Base-by-base conservation (phyloP, 2,113 vertebrate species). In the Candoia aspera region DNA sequence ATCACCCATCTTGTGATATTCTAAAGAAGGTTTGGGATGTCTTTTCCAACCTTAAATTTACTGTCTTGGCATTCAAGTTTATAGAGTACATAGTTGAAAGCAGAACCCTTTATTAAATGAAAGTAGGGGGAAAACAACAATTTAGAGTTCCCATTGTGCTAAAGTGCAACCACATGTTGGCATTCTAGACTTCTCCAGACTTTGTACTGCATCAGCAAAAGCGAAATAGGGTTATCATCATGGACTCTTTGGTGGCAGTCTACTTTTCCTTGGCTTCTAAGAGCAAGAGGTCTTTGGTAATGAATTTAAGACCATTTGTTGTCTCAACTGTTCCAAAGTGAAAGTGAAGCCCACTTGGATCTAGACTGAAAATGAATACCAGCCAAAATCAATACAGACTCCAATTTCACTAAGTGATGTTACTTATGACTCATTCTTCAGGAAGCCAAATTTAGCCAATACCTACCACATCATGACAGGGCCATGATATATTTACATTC, bases 331-430 rank as follows among this genome's bases (percentile, higher is more conserved):
- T 58, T 92, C 86, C 86, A 58, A 94, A 96, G 91, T 92, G 60
- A 95, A 95, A 89, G 55, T 85, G 91, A 97, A 96, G 92, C 92
- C 95, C 95, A 95, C 57, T 87, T 94, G 93, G 92, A 84, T 93
- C 58, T 42, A 86, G 83, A 83, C 21, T 95, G 90, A 86, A 91
- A 87, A 58, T 91, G 46, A 95, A 89, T 53, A 89, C 12, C 87
- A 92, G 96, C 92, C 94, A 96, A 96, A 97, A 96, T 95, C 95
- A 93, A 95, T 97, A 83, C 54, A 94, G 93, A 95, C 96, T 90
- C 92, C 93, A 94, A 88, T 94, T 95, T 93, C 87, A 91, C 90
- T 94, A 73, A 95, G 92, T 73, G 86, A 73, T 73, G 90, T 54
- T 79, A 73, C 95, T 93, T 88, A 93, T 87, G 92, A 95, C n/a